Base-by-base conservation (phyloP, 2,113 vertebrate genomes). In the Takifugu flavidus region DNA sequence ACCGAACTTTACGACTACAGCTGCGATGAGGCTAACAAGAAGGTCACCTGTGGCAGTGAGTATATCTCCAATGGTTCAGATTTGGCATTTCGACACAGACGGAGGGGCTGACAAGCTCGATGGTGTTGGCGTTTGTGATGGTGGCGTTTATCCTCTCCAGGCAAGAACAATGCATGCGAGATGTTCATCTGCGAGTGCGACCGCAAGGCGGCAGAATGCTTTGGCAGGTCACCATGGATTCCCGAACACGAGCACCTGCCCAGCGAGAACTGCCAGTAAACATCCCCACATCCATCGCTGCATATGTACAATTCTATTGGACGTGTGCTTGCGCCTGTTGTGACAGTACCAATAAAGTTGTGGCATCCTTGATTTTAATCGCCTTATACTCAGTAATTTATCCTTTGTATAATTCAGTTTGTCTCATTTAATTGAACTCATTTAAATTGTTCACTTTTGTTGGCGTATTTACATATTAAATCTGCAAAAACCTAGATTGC, bases 101-200 rank as follows among this genome's bases (percentile, higher is more conserved):
- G 7, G 11, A 39, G 3, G 1, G 7, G 34, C 7, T 39, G 34
- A 39, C 20, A 20, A 8, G 34, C 34, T 39, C 34, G 34, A 39
- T 39, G 34, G 34, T 10, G 34, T 39, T 11, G 50, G 4, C 12
- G 7, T 13, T 28, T 13, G 5, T 27, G 26, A 11, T 28, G 12
- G 42, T 43, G 3, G 65, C 0, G 14, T 58, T 13, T 60, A 0
- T 64, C 2, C 42, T 39, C 28, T 13, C 56, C 71, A 96, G 95
- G 14, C 2, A 12, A 68, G 0, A 96, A 95, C 77, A 0, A 78
- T 0, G 60, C 53, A 0, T 96, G 95, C 1, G 75, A 91, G 63
- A 75, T 49, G 71, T 95, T 95, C 75, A 75, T 96, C 86, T 98
- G 96, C 34, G 88, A 95, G 59, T 98, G 96, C 0, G 95, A 98